These are phyloP conservation scores for Dioctria rufipes DNA, from an alignment of 2,888 invertebrate genomes.

Conservation along the genomic window DNA sequence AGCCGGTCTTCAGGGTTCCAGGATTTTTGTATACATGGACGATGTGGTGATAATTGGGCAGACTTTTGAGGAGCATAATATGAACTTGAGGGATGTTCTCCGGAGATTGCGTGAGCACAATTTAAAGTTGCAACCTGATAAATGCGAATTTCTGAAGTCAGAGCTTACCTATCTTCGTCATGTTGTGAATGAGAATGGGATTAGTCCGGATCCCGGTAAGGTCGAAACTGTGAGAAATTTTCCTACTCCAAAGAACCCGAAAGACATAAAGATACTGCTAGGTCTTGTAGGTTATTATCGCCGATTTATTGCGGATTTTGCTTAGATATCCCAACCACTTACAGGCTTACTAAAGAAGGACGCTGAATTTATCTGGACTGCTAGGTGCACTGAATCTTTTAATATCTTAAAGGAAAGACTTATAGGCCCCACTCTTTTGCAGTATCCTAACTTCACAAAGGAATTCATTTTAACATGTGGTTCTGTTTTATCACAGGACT, in stretches of 20 bases:
- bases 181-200: conserved; percentile 62
- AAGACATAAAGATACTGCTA: conserved; percentile 61
- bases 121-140: conserved; percentile 61
- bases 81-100: conserved; percentile 60
- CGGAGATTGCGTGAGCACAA: conserved; percentile 58
- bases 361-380: conserved; percentile 16
- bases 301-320: conserved; percentile 50
- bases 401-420: conserved; percentile 31
- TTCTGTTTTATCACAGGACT: conserved; percentile 60
- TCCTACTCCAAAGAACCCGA: conserved; percentile 57
- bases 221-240: conserved; percentile 18
- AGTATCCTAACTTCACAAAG: conserved; percentile 65
- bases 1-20: no score
- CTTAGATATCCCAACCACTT: conserved; percentile 10
- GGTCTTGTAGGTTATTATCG: conserved; percentile 60
- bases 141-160: conserved; percentile 60
- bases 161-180: conserved; percentile 61
- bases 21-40: no score
- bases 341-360: conserved; percentile 20
- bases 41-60: conserved; percentile 64
- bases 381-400: conserved; percentile 17
- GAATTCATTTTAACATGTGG: conserved; percentile 62
- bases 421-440: conserved; percentile 63
- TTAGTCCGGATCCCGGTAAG: conserved; percentile 44
- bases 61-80: conserved; percentile 62